Evolutionary conservation across 2,113 vertebrate genomes (phyloP).

Genomic region (Pomatostomus ruficeps): DNA sequence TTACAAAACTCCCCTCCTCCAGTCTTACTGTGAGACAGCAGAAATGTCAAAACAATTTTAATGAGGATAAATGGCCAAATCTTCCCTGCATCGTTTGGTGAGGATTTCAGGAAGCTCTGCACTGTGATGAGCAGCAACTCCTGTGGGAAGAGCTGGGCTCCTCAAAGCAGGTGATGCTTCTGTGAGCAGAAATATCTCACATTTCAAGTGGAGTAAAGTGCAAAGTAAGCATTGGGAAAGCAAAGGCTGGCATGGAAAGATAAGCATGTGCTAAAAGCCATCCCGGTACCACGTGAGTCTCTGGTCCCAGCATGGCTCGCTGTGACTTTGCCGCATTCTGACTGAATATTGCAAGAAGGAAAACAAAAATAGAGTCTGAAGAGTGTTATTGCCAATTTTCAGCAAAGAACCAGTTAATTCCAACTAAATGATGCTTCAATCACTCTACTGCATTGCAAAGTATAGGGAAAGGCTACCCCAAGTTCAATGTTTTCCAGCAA

Average conservation of each 20-base stretch:
- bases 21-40: background rate
- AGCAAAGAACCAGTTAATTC: background rate
- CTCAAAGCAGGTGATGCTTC: background rate
- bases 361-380: background rate
- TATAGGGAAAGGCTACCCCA: rapidly evolving
- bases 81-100: background rate
- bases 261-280: background rate
- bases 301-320: background rate
- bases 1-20: background rate
- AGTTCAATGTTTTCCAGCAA: background rate
- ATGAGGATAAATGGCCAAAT: background rate
- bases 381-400: background rate
- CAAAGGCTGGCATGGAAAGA: background rate
- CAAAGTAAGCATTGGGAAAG: background rate
- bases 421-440: background rate
- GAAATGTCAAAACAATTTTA: background rate
- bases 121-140: background rate
- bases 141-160: background rate
- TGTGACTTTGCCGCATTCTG: background rate
- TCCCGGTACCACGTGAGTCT: background rate
- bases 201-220: background rate
- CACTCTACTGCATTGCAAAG: background rate
- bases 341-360: background rate
- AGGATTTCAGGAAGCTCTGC: background rate
- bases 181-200: background rate